A percentile compares a stretch with the other conserved stretches of the same genome.
Evolutionary conservation across 2,888 invertebrate species (phyloP).

Genomic region (Pristionchus japonicus): DNA sequence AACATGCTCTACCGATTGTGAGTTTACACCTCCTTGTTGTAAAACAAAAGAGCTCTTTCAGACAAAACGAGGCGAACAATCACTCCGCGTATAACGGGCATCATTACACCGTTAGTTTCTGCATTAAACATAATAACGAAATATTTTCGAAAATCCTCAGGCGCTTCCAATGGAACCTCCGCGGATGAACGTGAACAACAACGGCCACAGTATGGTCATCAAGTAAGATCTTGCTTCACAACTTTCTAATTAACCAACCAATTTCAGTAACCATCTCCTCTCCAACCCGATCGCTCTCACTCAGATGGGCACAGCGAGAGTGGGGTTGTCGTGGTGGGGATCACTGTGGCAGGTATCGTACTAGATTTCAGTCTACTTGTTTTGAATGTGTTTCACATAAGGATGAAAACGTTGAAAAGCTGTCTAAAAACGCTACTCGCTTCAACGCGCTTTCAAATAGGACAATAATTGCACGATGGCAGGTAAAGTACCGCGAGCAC

Average conservation of each 20-base stretch:
- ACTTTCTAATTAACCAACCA: neutral
- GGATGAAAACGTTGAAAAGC: neutral
- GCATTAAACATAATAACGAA: neutral
- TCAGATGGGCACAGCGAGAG: constrained; percentile 44
- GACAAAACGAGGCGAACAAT: constrained; percentile 1
- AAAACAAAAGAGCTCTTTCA: neutral
- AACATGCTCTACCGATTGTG: constrained; percentile 35
- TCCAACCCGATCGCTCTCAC: constrained; percentile 21
- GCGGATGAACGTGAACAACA: constrained; percentile 36
- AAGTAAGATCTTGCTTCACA: neutral
- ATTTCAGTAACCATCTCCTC: neutral
- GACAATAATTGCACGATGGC: neutral
- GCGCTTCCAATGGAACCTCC: constrained; percentile 39
- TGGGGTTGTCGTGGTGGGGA: constrained; percentile 45
- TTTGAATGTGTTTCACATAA: neutral
- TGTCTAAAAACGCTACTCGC: neutral
- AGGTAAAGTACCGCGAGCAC: constrained; percentile 60
- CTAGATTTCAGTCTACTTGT: neutral
- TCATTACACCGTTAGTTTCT: neutral
- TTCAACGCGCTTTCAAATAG: neutral
- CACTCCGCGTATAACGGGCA: constrained; percentile 21
- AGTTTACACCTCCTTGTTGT: neutral
- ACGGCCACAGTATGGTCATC: neutral
- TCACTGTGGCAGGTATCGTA: constrained; percentile 41
- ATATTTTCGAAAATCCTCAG: neutral